phyloP scores from a whole-genome alignment of 2,113 vertebrate genomes.

The Ceyx margarethae region DNA sequence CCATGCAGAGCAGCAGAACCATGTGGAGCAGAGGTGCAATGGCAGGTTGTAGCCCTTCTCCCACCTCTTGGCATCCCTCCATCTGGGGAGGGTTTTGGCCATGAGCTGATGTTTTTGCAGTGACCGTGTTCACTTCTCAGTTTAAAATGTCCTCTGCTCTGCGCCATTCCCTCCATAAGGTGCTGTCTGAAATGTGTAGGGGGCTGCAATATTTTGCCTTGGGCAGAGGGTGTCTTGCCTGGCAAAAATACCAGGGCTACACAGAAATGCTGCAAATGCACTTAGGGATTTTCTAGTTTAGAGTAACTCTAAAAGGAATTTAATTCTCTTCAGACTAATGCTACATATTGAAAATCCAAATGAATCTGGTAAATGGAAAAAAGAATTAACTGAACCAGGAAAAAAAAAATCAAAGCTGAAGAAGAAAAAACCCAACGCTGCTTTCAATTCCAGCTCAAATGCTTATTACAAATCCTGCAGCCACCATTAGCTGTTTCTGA shows the following conservation, averaged over 20 bases:
- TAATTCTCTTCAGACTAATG: background rate
- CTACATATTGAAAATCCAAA: slow-evolving; percentile 22
- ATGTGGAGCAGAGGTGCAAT: background rate
- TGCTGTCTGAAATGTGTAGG: background rate
- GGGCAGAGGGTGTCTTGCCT: background rate
- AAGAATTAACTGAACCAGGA: slow-evolving; percentile 31
- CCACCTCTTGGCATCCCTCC: background rate
- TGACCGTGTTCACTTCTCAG: background rate
- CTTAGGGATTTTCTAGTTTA: background rate
- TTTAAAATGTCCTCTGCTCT: background rate
- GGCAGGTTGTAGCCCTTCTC: background rate
- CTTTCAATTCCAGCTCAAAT: background rate
- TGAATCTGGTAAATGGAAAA: background rate
- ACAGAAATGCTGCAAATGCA: background rate
- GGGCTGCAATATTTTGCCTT: background rate
- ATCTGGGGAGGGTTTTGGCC: background rate
- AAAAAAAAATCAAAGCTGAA: background rate
- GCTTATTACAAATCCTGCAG: slow-evolving; percentile 20
- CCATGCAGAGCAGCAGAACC: background rate
- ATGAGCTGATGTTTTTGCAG: background rate
- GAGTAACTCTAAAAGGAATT: background rate
- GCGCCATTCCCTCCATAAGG: background rate
- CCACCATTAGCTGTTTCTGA: slow-evolving; percentile 21
- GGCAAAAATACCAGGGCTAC: background rate
- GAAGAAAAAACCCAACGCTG: background rate